phyloP scores from a whole-genome alignment of 2,113 vertebrate species.

The Sorex fumeus region DNA sequence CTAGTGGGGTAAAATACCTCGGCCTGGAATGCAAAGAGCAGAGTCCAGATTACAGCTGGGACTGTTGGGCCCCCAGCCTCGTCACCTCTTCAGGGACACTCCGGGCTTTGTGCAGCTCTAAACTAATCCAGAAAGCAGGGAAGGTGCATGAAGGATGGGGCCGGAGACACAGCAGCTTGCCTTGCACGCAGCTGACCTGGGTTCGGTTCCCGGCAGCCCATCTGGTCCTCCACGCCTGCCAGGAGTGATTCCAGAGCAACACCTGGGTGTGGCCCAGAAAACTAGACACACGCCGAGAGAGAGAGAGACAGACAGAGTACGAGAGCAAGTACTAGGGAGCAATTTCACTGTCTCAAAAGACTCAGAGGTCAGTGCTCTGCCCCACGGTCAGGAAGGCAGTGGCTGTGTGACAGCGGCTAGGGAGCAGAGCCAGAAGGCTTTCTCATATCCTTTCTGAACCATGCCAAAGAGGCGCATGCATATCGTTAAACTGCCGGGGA shows the following conservation, averaged over 20 bases:
- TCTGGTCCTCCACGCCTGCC: too few species aligned
- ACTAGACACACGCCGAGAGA: too few species aligned
- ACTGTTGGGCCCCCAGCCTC: constrained; percentile 15
- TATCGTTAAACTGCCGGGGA: constrained; percentile 4
- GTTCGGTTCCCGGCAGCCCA: too few species aligned
- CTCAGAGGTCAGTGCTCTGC: neutral
- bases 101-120: neutral
- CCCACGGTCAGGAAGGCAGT: neutral
- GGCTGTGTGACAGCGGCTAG: neutral
- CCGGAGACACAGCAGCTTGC: too few species aligned
- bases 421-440: neutral
- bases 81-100: neutral
- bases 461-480: neutral
- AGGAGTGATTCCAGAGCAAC: too few species aligned
- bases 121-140: too few species aligned
- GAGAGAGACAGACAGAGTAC: too few species aligned
- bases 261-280: too few species aligned
- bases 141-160: too few species aligned
- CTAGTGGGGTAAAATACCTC: constrained; percentile 18
- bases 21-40: neutral
- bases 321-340: neutral
- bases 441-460: neutral
- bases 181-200: too few species aligned
- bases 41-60: constrained; percentile 11
- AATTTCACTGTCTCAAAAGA: too few species aligned